Base-by-base conservation (phyloP, 2,113 vertebrate species). In the Spea multiplicata region DNA sequence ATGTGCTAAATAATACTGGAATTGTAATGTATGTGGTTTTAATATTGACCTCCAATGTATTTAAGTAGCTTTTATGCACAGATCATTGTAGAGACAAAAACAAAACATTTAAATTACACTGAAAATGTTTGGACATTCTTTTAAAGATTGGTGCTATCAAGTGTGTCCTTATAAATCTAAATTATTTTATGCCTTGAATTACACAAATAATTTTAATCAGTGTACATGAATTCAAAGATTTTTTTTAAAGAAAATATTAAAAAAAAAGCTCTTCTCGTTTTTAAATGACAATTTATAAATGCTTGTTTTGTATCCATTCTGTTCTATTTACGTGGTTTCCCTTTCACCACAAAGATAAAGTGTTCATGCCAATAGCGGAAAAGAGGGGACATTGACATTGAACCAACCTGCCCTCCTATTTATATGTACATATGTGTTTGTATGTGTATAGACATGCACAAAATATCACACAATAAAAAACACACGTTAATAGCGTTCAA, bases 61-160 rank as follows among this genome's bases (percentile, higher is more conserved):
- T 89, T 90, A 91, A 89, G 64, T 84, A 44, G 84, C 91, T 83
- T 90, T 92, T 86, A 75, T 89, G 86, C 84, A 81, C 82, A 76
- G 88, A 86, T 75, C 48, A 8, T 74, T 88, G 83, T 85, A 87
- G 83, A 86, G 55, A 59, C 2, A 10, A 10, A 52, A 10, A 12
- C 8, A 59, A 59, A 59, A 59, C 82, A 68, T 55, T 8, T 87
- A 84, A 85, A 89, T 91, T 93, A 95, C 92, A 94, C 92, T 95
- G 93, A 93, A 89, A 93, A 91, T 88, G 88, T 94, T 88, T 89
- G 91, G 89, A 87, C 88, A 87, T 91, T 88, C 88, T 92, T 87
- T 89, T 91, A 89, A 91, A 91, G 90, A 89, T 91, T 88, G 96
- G 96, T 98, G 96, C 96, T 98, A 93, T 86, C 87, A 92, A 91